Evolutionary conservation across 1,140 invertebrate genomes (phyloP).

Genomic region (Pogonus chalceus): DNA sequence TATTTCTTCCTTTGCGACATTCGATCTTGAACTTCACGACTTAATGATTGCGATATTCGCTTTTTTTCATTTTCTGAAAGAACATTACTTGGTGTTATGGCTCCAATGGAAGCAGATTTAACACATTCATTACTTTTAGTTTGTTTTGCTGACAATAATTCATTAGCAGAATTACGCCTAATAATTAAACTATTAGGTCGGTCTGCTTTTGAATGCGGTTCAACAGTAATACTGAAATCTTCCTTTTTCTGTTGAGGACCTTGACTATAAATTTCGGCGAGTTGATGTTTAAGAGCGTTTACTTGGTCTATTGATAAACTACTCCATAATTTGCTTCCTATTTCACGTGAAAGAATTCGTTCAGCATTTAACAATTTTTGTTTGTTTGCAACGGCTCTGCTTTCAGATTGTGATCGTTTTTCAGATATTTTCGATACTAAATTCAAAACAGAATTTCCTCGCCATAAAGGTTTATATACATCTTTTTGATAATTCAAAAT

Average conservation of each 20-base stretch:
- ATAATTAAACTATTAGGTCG: background rate
- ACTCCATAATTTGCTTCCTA: conserved; percentile 68
- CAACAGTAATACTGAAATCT: background rate
- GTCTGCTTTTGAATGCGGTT: background rate
- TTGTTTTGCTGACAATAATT: background rate
- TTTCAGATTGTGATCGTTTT: conserved; percentile 33
- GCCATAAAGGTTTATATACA: conserved; percentile 70
- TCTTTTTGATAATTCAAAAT: conserved; percentile 49
- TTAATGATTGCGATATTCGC: conserved; percentile 56
- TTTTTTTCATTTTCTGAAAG: conserved; percentile 61
- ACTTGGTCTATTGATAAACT: conserved; percentile 78
- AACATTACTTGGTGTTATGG: conserved; percentile 39
- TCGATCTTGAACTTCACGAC: conserved; percentile 59
- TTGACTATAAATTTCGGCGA: conserved; percentile 69
- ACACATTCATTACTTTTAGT: conserved; percentile 25
- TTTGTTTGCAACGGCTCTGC: conserved; percentile 18
- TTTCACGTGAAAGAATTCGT: conserved; percentile 42
- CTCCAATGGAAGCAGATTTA: conserved; percentile 46
- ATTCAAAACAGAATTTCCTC: conserved; percentile 68
- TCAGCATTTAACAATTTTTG: conserved; percentile 22
- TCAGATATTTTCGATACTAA: conserved; percentile 55
- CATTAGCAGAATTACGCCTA: background rate
- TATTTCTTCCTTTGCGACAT: conserved; percentile 35
- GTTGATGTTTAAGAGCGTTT: conserved; percentile 65
- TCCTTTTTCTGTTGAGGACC: conserved; percentile 8